A percentile compares a stretch with the other conserved stretches of the same genome.
Conservation (phyloP, 2,888 invertebrate genomes). For the Drosophila barbarae region DNA sequence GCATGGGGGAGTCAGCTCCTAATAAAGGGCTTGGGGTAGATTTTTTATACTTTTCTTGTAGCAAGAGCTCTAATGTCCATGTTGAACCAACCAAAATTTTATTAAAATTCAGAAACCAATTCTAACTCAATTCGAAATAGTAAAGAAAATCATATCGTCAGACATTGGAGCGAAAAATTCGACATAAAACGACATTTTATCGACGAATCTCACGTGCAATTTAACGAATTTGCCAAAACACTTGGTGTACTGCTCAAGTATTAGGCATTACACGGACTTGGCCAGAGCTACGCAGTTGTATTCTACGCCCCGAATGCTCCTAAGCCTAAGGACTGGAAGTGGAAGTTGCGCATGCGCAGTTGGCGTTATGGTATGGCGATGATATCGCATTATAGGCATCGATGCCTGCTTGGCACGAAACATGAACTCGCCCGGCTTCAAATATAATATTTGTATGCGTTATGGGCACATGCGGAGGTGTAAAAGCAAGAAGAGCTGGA, state of each 20-base stretch:
- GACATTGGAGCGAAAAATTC: slow-evolving; percentile 36
- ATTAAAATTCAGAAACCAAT: neutral
- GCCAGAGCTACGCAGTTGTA: slow-evolving; percentile 41
- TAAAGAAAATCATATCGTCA: slow-evolving; percentile 12
- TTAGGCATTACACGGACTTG: slow-evolving; percentile 47
- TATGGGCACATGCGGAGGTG: slow-evolving; percentile 26
- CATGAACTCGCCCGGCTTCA: slow-evolving; percentile 46
- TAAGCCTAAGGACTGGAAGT: slow-evolving; percentile 1
- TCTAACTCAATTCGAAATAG: neutral
- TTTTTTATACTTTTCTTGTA: neutral
- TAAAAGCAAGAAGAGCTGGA: slow-evolving; percentile 2
- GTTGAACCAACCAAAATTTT: neutral
- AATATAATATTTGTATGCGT: slow-evolving; percentile 74
- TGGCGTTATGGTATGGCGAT: slow-evolving; percentile 56
- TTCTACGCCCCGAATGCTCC: slow-evolving; percentile 28
- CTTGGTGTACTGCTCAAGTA: slow-evolving; percentile 37
- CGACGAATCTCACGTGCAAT: slow-evolving; percentile 64
- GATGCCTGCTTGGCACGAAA: slow-evolving; percentile 66
- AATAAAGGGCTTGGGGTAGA: slow-evolving; percentile 3
- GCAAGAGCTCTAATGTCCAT: no score
- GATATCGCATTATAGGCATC: slow-evolving; percentile 58
- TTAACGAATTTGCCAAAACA: slow-evolving; percentile 66
- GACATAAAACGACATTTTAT: slow-evolving; percentile 44
- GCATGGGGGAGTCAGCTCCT: neutral
- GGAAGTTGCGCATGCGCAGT: slow-evolving; percentile 69